These are phyloP conservation scores for Crenichthys baileyi DNA, from an alignment of 2,797 vertebrate genomes.

Conservation along the genomic window DNA sequence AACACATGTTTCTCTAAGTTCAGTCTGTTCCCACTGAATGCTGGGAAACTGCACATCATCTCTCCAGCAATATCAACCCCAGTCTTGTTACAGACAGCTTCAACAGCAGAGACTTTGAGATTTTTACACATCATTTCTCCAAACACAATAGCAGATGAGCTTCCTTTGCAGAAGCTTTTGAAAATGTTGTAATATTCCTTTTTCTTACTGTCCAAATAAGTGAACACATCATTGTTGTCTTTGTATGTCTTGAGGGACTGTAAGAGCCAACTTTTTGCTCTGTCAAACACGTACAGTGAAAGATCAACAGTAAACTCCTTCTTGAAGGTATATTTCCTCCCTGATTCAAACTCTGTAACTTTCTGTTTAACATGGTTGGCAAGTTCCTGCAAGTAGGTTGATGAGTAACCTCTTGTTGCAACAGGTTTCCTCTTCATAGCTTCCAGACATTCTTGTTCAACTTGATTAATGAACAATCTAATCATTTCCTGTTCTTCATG, in stretches of 20 bases:
- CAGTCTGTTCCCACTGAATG: constrained; percentile 47
- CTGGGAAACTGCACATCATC: constrained; percentile 28
- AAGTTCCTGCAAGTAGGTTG: constrained; percentile 31
- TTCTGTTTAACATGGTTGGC: not conserved
- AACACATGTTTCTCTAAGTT: constrained; percentile 54
- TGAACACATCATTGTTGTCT: not conserved
- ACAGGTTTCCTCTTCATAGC: constrained; percentile 16
- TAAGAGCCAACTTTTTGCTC: not conserved
- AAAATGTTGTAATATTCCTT: constrained; percentile 33
- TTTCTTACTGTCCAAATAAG: constrained; percentile 38
- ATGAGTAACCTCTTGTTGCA: constrained; percentile 27
- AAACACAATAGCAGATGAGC: constrained; percentile 44
- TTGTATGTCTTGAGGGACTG: constrained; percentile 3
- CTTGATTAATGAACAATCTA: not conserved
- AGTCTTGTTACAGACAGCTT: constrained; percentile 39
- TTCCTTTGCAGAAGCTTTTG: constrained; percentile 43
- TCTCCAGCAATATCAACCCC: constrained; percentile 19
- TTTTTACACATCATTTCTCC: constrained; percentile 42
- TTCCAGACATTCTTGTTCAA: not conserved
- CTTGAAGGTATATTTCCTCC: constrained; percentile 8
- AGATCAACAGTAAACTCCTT: constrained; percentile 58
- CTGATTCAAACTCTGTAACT: constrained; percentile 20
- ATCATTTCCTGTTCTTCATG: constrained; percentile 12
- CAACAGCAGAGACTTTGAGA: constrained; percentile 36
- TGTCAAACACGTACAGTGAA: constrained; percentile 31